Conservation (phyloP, 2,113 vertebrate species). For the Oryzias melastigma region DNA sequence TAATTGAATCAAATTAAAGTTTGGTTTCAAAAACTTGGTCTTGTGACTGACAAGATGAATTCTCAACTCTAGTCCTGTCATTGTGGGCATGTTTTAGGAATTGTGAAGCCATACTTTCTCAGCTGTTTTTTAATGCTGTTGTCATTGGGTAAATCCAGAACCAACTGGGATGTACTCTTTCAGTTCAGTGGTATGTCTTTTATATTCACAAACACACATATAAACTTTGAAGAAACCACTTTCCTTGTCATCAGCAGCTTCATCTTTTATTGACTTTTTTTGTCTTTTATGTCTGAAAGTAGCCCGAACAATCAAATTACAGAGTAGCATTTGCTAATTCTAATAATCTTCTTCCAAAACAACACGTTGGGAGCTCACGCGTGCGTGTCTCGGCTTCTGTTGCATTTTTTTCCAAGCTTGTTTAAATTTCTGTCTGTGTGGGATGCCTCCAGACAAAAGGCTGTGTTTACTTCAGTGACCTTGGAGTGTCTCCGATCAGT, state of each 20-base stretch:
- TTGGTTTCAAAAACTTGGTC: too few relatives aligned
- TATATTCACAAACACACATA: background rate
- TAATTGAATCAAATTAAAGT: too few relatives aligned
- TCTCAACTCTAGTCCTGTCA: too few relatives aligned
- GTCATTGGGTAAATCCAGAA: too few relatives aligned
- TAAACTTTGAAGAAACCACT: background rate
- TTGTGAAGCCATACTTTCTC: too few relatives aligned
- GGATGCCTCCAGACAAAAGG: conserved; percentile 8
- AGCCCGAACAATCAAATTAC: background rate
- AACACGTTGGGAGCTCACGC: background rate
- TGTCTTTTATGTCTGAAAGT: background rate
- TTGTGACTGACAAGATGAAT: too few relatives aligned
- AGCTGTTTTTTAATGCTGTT: too few relatives aligned
- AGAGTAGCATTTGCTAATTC: background rate
- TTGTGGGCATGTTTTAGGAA: too few relatives aligned
- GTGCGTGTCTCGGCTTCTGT: conserved; percentile 12
- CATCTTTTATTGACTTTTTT: background rate
- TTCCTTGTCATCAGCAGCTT: background rate
- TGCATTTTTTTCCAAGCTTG: conserved; percentile 16
- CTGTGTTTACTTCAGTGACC: conserved; percentile 32
- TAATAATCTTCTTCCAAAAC: background rate
- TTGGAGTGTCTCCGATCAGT: conserved; percentile 15
- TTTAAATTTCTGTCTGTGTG: conserved; percentile 15
- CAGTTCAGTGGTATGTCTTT: too few relatives aligned
- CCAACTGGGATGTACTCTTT: too few relatives aligned